Conservation (phyloP, 1,140 invertebrate genomes). For the Drosophila lowei region DNA sequence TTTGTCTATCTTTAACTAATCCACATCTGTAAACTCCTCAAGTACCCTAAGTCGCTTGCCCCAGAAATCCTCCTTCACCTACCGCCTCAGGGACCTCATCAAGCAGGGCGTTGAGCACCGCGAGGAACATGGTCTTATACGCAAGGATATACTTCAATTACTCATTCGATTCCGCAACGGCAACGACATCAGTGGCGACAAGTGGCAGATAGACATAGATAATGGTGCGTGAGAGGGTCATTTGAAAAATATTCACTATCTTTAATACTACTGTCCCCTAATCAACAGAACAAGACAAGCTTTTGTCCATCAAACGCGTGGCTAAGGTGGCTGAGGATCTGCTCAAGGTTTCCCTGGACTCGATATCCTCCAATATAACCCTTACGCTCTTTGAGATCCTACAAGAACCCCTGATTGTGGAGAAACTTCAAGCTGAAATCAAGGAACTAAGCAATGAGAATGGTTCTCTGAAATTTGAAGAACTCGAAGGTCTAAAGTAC, state of each 20-base stretch:
- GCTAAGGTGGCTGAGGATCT: constrained; percentile 69
- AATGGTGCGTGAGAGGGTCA: constrained; percentile 24
- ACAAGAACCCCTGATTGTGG: constrained; percentile 62
- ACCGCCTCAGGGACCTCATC: constrained; percentile 68
- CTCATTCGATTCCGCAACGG: constrained; percentile 74
- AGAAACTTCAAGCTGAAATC: constrained; percentile 64
- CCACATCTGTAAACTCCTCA: not conserved
- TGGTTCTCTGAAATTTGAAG: constrained; percentile 49
- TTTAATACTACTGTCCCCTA: not conserved
- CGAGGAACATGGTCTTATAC: constrained; percentile 62
- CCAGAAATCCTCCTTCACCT: constrained; percentile 65
- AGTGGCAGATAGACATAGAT: constrained; percentile 62
- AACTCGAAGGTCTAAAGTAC: constrained; percentile 58
- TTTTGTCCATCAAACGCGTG: constrained; percentile 62
- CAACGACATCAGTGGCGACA: constrained; percentile 57
- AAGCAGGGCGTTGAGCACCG: constrained; percentile 52
- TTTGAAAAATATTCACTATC: not conserved
- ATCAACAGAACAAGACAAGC: constrained; percentile 63
- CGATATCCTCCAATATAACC: constrained; percentile 56
- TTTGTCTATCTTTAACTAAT: not conserved
- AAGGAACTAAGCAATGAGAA: constrained; percentile 29
- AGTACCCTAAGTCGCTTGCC: constrained; percentile 64
- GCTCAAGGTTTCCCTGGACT: constrained; percentile 59
- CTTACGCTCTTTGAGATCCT: constrained; percentile 68
- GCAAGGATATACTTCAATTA: constrained; percentile 74